Evolutionary conservation across 2,113 vertebrate genomes (phyloP), one percentile per base, ranked within the genome.

Genomic region (Phalacrocorax carbo): DNA sequence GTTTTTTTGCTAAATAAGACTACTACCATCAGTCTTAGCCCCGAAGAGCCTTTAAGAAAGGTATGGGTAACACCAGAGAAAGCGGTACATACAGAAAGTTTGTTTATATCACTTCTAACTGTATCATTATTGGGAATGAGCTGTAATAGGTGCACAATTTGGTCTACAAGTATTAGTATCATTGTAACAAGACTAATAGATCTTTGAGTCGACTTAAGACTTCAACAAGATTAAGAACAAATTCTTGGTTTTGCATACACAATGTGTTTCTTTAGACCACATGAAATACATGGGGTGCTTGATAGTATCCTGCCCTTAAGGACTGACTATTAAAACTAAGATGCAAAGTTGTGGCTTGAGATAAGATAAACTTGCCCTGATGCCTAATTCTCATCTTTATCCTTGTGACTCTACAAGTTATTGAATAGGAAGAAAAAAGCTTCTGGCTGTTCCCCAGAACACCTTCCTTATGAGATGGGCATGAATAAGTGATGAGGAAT

Each of bases 31-130:
- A 69, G 1, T 36, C 22, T 80, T 15, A 64, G n/a, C 2, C 2
- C 6, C n/a, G 0, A 0, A n/a, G 23, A 46, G 18, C 15, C 38
- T 48, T 69, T n/a, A 71, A 1, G 0, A 54, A 95, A 64, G 5
- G 7, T 36, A 51, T 71, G 5, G 13, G 5, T 17, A 83, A 32
- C 9, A 15, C 11, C 16, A 89, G 22, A 77, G 15, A 64, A 73
- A 77, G 25, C 6, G 6, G 4, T 61, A 64, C 5, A 10, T 3
- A 6, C 0, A 40, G 7, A 30, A 88, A 6, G 3, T 13, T 27
- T 58, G 5, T 25, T 66, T 81, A 7, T 34, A 36, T 21, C 42
- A 54, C 8, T 46, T 64, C 14, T 54, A 55, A 46, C 16, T 11
- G 22, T 30, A 40, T 38, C 19, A 27, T 64, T 51, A 55, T 20